Evolutionary conservation across 2,113 vertebrate genomes (phyloP).

Genomic region (Crotalus horridus): DNA sequence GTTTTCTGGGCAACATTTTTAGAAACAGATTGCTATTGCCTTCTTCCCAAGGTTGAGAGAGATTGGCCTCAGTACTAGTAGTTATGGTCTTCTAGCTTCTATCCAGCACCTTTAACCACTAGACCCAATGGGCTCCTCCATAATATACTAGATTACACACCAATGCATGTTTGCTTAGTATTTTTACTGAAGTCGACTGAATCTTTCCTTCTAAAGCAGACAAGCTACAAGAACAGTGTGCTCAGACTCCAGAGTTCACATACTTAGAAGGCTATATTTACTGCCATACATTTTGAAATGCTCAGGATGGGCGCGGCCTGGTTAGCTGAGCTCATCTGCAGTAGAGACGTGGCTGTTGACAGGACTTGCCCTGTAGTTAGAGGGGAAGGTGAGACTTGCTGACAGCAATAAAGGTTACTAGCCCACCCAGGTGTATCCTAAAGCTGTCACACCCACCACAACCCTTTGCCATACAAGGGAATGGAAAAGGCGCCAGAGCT

Average conservation of each 20-base stretch:
- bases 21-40: background rate
- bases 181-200: too few relatives aligned
- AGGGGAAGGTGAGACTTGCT: background rate
- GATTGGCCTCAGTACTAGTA: background rate
- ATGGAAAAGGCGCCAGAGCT: background rate
- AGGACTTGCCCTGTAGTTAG: background rate
- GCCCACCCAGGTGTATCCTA: constrained; percentile 3
- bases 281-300: background rate
- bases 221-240: background rate
- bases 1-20: background rate
- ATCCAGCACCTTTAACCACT: background rate
- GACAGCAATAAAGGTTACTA: background rate
- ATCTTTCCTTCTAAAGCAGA: background rate
- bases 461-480: background rate
- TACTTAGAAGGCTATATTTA: background rate
- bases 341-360: background rate
- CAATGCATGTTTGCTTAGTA: background rate
- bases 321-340: background rate
- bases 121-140: background rate
- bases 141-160: background rate
- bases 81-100: background rate
- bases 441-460: background rate
- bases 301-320: background rate
- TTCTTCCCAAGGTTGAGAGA: background rate
- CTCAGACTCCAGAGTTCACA: background rate